Evolutionary conservation across 1,140 invertebrate species (phyloP).

Genomic region (Trigoniulus corallinus): DNA sequence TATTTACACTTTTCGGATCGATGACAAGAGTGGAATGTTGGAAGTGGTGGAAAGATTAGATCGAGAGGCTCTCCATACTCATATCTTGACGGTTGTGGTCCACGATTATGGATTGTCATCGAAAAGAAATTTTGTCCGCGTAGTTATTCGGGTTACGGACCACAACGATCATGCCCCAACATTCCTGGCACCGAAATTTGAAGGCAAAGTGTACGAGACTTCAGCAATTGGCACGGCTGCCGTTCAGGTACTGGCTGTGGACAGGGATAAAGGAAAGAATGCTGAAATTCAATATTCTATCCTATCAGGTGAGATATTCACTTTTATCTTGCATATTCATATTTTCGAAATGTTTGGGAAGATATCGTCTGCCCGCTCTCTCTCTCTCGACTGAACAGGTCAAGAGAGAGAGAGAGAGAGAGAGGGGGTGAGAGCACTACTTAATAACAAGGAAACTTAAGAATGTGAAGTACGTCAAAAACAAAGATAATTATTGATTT

Average conservation of each 20-base stretch:
- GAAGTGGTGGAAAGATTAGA: slow-evolving; percentile 51
- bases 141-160: slow-evolving; percentile 63
- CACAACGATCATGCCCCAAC: slow-evolving; percentile 78
- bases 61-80: slow-evolving; percentile 59
- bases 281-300: slow-evolving; percentile 63
- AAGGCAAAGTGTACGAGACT: slow-evolving; percentile 57
- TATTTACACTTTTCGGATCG: slow-evolving; percentile 54
- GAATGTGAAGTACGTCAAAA: no score
- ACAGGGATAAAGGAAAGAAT: slow-evolving; percentile 65
- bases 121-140: slow-evolving; percentile 64
- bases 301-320: slow-evolving; percentile 37
- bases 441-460: no score
- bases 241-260: slow-evolving; percentile 52
- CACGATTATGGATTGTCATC: slow-evolving; percentile 73
- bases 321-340: neutral
- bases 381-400: no score
- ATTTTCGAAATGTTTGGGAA: neutral
- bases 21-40: slow-evolving; percentile 56
- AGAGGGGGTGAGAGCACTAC: no score
- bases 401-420: no score
- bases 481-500: no score
- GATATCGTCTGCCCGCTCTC: no score
- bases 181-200: slow-evolving; percentile 53
- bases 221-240: slow-evolving; percentile 51
- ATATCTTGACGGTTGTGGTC: slow-evolving; percentile 76